Percentiles rank a stretch among this genome's conserved stretches.
Conservation (phyloP, 2,113 vertebrate genomes). For the Pundamilia nyererei region DNA sequence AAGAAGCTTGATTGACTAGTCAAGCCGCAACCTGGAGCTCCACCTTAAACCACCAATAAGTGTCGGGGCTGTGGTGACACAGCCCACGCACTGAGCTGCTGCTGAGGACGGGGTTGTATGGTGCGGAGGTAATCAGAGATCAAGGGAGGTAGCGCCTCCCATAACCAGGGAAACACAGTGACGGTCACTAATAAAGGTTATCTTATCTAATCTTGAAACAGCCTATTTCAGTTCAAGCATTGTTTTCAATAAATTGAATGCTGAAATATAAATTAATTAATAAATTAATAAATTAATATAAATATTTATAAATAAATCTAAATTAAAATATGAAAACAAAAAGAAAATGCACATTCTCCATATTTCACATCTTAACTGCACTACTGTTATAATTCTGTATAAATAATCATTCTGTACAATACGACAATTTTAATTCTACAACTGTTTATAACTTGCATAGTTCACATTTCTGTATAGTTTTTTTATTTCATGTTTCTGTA, state of each 20-base stretch:
- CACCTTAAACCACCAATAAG: neutral
- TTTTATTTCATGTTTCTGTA: no score
- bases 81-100: neutral
- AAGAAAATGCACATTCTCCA: no score
- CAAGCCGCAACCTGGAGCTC: neutral
- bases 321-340: no score
- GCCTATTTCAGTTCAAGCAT: neutral
- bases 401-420: no score
- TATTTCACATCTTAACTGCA: no score
- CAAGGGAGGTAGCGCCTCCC: neutral
- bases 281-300: no score
- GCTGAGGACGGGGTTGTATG: neutral
- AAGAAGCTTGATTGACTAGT: neutral
- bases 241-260: accelerated
- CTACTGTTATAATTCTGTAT: no score
- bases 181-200: neutral
- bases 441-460: no score
- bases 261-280: neutral
- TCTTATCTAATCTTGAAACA: neutral
- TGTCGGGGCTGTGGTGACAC: neutral
- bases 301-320: no score
- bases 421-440: no score
- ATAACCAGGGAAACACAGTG: neutral
- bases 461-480: no score
- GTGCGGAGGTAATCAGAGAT: neutral